These are phyloP conservation scores for Candoia aspera DNA, from an alignment of 2,113 vertebrate genomes.

Conservation along the genomic window DNA sequence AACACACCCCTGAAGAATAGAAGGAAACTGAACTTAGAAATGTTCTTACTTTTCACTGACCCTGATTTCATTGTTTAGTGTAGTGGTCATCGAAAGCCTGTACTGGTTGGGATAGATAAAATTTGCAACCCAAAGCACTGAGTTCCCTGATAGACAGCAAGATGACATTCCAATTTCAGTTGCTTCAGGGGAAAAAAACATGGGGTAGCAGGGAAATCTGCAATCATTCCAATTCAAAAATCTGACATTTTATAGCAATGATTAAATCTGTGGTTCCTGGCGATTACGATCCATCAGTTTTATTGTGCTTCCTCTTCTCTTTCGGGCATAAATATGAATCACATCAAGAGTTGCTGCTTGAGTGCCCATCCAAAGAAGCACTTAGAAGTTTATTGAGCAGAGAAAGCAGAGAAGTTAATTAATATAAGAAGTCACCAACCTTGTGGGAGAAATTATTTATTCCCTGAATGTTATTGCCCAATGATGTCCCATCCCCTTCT, in stretches of 20 bases:
- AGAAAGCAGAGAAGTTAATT: conserved; percentile 6
- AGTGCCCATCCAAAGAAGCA: conserved; percentile 20
- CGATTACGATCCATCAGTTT: conserved; percentile 25
- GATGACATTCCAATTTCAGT: neutral
- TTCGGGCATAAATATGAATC: neutral
- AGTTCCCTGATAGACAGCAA: neutral
- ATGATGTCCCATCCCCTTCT: neutral
- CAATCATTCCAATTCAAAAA: neutral
- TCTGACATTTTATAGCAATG: neutral
- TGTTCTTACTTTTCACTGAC: neutral
- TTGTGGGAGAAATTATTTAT: conserved; percentile 1
- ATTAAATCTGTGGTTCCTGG: neutral
- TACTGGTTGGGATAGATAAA: neutral
- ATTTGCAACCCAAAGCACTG: neutral
- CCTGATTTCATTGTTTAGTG: neutral
- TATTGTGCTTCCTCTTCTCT: conserved; percentile 2
- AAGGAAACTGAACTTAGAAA: neutral
- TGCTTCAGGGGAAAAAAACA: neutral
- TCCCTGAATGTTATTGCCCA: neutral
- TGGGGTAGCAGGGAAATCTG: neutral
- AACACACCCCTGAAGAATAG: neutral
- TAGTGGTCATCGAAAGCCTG: neutral
- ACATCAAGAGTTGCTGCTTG: neutral
- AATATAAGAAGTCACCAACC: conserved; percentile 5
- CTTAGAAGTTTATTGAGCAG: conserved; percentile 1